phyloP scores from a whole-genome alignment of 2,113 vertebrate species.

The Micronycteris hirsuta region DNA sequence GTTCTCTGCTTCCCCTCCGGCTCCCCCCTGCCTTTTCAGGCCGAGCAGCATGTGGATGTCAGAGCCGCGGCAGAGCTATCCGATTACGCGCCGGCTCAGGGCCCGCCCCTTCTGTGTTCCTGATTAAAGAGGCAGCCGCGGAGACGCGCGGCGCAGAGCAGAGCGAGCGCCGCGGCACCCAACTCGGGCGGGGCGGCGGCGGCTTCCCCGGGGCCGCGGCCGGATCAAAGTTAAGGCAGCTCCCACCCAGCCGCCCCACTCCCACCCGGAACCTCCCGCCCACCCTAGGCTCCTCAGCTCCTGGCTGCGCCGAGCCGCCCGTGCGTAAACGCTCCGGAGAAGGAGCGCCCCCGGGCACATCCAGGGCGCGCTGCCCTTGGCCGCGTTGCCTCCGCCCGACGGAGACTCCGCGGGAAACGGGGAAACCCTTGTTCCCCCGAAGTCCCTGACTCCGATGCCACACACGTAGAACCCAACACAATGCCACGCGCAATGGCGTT shows the following conservation, averaged over 20 bases:
- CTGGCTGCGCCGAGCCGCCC: not conserved
- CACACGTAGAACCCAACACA: conserved; percentile 42
- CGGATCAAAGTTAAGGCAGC: conserved; percentile 44
- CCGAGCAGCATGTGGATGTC: conserved; percentile 83
- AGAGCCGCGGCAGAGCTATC: conserved; percentile 85
- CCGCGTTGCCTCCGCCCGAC: not conserved
- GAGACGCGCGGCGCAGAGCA: conserved; percentile 57
- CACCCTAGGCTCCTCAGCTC: not conserved
- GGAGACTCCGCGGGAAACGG: not conserved
- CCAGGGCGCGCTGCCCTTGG: conserved; percentile 19
- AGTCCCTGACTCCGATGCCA: conserved; percentile 6
- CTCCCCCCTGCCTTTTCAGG: conserved; percentile 83
- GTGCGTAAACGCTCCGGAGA: not conserved
- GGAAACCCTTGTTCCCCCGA: not conserved
- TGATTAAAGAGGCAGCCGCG: conserved; percentile 86
- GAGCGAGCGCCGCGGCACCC: conserved; percentile 47
- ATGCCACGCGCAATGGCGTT: conserved; percentile 60
- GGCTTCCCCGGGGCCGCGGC: not conserved
- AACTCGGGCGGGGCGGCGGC: conserved; percentile 47
- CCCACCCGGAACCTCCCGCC: not conserved
- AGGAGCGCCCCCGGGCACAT: conserved; percentile 14
- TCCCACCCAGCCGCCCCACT: not conserved
- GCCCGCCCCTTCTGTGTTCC: conserved; percentile 85
- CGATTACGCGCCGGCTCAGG: conserved; percentile 91
- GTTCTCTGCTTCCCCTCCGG: conserved; percentile 72